A percentile compares a stretch with the other conserved stretches of the same genome.
Evolutionary conservation across 2,888 invertebrate species (phyloP).

Genomic region (Oscheius sp.): DNA sequence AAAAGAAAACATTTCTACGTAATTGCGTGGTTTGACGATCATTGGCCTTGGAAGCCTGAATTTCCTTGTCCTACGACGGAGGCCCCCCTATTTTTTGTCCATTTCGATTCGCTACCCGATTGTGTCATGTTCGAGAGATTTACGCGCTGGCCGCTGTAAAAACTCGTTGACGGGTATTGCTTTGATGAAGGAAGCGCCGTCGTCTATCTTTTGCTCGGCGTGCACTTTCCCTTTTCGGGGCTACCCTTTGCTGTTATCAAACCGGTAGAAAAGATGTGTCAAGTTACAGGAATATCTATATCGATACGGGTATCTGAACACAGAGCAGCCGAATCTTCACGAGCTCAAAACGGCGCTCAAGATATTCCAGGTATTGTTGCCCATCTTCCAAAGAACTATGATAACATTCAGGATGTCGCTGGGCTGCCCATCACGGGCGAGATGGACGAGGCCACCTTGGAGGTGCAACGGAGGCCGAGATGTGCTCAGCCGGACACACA

Average conservation of each 20-base stretch:
- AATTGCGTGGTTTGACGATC: not conserved
- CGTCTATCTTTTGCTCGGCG: conserved; percentile 1
- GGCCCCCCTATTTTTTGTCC: not conserved
- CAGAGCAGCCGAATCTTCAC: conserved; percentile 52
- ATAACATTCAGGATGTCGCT: conserved; percentile 56
- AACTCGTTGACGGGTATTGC: conserved; percentile 19
- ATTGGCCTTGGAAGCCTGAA: conserved; percentile 6
- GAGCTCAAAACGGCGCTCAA: conserved; percentile 62
- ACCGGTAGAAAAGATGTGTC: not conserved
- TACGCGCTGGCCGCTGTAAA: conserved; percentile 25
- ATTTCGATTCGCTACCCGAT: conserved; percentile 24
- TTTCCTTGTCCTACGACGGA: conserved; percentile 3
- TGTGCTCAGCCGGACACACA: conserved; percentile 66
- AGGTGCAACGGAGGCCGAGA: conserved; percentile 59
- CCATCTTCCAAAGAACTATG: too few relatives aligned
- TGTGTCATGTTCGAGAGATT: conserved; percentile 29
- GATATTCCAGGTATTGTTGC: conserved; percentile 44
- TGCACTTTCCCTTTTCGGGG: not conserved
- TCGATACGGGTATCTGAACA: conserved; percentile 66
- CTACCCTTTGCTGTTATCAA: not conserved
- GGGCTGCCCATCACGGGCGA: conserved; percentile 65
- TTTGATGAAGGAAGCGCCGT: not conserved
- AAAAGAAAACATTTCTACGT: not conserved
- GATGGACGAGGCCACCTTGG: conserved; percentile 62
- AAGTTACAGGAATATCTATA: conserved; percentile 65